Evolutionary conservation across 2,888 invertebrate species (phyloP), one percentile per base, ranked within the genome.

Genomic region (Rhimphoctona megacephalus): DNA sequence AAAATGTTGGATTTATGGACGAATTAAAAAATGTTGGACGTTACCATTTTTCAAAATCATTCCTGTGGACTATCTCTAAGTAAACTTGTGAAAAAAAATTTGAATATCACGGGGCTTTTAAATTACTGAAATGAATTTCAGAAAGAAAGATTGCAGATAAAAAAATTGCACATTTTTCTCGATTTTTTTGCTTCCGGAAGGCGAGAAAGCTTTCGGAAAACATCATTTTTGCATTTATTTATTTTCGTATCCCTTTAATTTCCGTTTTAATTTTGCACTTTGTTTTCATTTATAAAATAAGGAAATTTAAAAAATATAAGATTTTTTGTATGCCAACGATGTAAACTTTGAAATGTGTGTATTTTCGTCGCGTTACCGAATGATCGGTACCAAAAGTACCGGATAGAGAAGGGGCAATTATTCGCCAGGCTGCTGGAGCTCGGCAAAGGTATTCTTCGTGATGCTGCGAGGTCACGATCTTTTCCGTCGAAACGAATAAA

Each of bases 391-490:
- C 36, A 67, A 39, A 39, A 39, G n/a, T n/a, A n/a, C 39, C 9
- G 66, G 66, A 7, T n/a, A 39, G 8, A n/a, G 39, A 39, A 39
- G 66, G 11, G 9, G 39, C 39, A 67, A 67, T 67, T 67, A 39
- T 67, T 36, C 2, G 66, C 39, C 39, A 67, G 39, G n/a, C 39
- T 36, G 39, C 9, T 6, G 19, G 33, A 19, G n/a, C 43, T 9
- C 11, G 22, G 39, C 43, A 57, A 54, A 57, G 25, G 57, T 57
- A 57, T 57, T 57, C 61, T 69, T 39, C 22, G 69, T 43, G 43
- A 69, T 14, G 39, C 11, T 6, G 14, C 69, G 69, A 69, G 69
- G 69, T 69, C 69, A 69, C 69, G 69, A 69, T 43, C 43, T 69
- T 43, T 69, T 30, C 25, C 14, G 11, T 43, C 25, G 43, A 43